Evolutionary conservation across 2,797 vertebrate species (phyloP).

Genomic region (Dromococcyx pavoninus): DNA sequence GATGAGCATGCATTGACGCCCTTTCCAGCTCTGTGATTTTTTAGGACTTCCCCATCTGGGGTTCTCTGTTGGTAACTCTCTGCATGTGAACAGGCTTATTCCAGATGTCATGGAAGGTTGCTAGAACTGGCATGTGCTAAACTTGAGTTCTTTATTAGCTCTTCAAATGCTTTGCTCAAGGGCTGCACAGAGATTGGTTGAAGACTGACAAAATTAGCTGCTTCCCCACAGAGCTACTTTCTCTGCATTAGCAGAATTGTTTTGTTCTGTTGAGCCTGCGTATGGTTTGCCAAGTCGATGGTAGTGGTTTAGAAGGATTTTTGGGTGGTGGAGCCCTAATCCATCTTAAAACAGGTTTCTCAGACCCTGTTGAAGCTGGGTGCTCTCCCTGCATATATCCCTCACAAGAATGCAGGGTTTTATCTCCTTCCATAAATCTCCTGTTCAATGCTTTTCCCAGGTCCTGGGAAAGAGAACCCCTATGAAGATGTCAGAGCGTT

Average conservation of each 20-base stretch:
- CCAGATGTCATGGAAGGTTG: neutral
- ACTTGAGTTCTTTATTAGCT: neutral
- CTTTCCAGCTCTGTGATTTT: neutral
- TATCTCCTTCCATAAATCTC: neutral
- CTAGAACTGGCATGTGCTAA: neutral
- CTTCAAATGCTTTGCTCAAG: neutral
- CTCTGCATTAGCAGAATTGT: neutral
- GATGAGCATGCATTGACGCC: neutral
- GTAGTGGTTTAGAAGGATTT: neutral
- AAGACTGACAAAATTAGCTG: neutral
- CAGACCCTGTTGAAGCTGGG: neutral
- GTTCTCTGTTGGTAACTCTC: neutral
- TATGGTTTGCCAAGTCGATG: neutral
- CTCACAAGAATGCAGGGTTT: neutral
- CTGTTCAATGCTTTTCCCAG: conserved; percentile 63
- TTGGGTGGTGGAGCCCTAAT: neutral
- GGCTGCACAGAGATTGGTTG: neutral
- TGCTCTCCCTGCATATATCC: neutral
- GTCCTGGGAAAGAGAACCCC: conserved; percentile 82
- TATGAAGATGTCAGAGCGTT: conserved; percentile 88
- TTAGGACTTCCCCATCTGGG: neutral
- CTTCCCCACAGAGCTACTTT: neutral
- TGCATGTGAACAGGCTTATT: neutral
- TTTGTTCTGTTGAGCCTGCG: neutral
- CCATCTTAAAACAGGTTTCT: neutral